phyloP scores from a whole-genome alignment of 2,113 vertebrate genomes.

The Rhea americana region DNA sequence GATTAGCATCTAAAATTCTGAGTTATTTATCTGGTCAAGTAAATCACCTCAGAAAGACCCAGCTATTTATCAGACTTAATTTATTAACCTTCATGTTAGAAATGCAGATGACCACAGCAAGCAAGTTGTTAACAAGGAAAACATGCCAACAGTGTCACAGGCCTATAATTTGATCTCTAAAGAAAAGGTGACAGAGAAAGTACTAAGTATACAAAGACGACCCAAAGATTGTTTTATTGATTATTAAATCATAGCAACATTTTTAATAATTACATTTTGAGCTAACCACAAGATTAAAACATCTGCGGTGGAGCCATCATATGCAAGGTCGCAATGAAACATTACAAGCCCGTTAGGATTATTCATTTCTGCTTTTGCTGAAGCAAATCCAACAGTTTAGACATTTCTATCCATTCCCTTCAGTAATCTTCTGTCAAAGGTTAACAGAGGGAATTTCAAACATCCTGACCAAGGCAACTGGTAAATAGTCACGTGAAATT shows the following conservation, averaged over 20 bases:
- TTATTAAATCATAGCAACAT: background rate
- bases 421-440: background rate
- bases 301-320: background rate
- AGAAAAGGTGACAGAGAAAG: background rate
- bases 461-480: background rate
- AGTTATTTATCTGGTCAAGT: background rate
- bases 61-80: background rate
- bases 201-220: background rate
- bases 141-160: background rate
- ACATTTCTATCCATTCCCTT: background rate
- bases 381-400: background rate
- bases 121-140: background rate
- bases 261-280: background rate
- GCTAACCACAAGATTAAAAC: background rate
- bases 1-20: background rate
- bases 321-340: background rate
- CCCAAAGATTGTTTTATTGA: background rate
- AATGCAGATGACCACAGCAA: background rate
- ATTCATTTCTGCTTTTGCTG: background rate
- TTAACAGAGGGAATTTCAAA: conserved; percentile 16
- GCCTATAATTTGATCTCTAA: background rate
- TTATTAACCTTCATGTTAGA: background rate
- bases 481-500: background rate
- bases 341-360: background rate
- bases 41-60: background rate